Evolutionary conservation across 1,140 invertebrate genomes (phyloP).

Genomic region (Delia radicum): DNA sequence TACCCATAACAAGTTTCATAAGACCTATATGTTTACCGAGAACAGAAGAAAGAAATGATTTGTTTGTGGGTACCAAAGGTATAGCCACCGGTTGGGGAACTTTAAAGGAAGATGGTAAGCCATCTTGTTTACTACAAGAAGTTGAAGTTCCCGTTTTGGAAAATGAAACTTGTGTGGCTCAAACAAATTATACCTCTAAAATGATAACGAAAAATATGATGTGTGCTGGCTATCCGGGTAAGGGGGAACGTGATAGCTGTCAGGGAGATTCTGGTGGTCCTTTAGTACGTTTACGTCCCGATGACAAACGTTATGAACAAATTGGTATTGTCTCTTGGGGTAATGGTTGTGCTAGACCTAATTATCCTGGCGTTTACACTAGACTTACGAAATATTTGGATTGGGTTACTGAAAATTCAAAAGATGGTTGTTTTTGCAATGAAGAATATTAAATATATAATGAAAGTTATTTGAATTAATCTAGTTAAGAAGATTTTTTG

Average conservation of each 20-base stretch:
- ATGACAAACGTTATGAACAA: conserved; percentile 74
- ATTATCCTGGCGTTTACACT: conserved; percentile 80
- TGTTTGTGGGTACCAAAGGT: conserved; percentile 66
- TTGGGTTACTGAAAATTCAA: conserved; percentile 76
- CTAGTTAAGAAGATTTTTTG: neutral
- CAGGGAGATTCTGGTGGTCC: conserved; percentile 94
- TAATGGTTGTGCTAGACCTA: conserved; percentile 70
- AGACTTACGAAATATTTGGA: conserved; percentile 72
- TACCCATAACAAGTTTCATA: conserved; percentile 72
- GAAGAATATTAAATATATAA: conserved; percentile 53
- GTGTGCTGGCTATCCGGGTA: conserved; percentile 76
- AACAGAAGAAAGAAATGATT: conserved; percentile 61
- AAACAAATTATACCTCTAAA: conserved; percentile 73
- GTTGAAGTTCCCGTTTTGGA: conserved; percentile 81
- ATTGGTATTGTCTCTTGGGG: conserved; percentile 72
- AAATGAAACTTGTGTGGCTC: conserved; percentile 70
- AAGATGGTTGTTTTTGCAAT: conserved; percentile 70
- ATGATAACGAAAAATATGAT: conserved; percentile 87
- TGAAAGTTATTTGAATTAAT: neutral
- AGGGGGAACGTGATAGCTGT: conserved; percentile 79
- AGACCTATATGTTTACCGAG: conserved; percentile 76
- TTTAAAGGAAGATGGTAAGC: conserved; percentile 75
- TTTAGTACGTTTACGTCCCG: conserved; percentile 68
- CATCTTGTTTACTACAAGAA: conserved; percentile 76
- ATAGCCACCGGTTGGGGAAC: conserved; percentile 85